Conservation (phyloP, 1,140 invertebrate species). For the Drosophila ficusphila region DNA sequence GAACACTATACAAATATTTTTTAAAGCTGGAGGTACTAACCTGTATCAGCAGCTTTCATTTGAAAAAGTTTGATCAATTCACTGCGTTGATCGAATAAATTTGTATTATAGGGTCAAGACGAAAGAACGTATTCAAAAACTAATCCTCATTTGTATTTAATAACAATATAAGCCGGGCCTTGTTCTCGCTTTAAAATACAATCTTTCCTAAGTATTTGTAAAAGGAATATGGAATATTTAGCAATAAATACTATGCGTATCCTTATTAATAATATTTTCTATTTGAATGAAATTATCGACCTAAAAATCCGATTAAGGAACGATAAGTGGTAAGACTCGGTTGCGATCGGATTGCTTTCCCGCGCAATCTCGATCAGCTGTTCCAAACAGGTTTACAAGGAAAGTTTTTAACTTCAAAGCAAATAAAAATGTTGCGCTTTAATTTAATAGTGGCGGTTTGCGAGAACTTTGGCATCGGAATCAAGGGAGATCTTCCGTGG, state of each 20-base stretch:
- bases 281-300: too few species aligned
- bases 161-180: background rate
- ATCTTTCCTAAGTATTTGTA: too few species aligned
- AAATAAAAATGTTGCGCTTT: constrained; percentile 85
- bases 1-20: too few species aligned
- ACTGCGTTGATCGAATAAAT: too few species aligned
- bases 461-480: constrained; percentile 93
- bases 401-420: background rate
- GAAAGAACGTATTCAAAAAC: too few species aligned
- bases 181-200: too few species aligned
- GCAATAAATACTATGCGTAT: background rate
- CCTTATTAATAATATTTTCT: background rate
- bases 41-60: too few species aligned
- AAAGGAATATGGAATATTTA: background rate
- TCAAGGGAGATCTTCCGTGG: constrained; percentile 93
- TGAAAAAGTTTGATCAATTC: too few species aligned
- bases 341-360: background rate
- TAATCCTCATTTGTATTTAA: too few species aligned
- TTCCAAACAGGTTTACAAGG: background rate
- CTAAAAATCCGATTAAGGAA: background rate
- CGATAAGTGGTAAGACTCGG: background rate
- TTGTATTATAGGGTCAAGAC: too few species aligned
- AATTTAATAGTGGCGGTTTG: constrained; percentile 94
- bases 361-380: constrained; percentile 3
- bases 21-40: too few species aligned